A percentile compares a stretch with the other conserved stretches of the same genome.
Conservation (phyloP, 2,113 vertebrate species). For the Callaeas wilsoni region DNA sequence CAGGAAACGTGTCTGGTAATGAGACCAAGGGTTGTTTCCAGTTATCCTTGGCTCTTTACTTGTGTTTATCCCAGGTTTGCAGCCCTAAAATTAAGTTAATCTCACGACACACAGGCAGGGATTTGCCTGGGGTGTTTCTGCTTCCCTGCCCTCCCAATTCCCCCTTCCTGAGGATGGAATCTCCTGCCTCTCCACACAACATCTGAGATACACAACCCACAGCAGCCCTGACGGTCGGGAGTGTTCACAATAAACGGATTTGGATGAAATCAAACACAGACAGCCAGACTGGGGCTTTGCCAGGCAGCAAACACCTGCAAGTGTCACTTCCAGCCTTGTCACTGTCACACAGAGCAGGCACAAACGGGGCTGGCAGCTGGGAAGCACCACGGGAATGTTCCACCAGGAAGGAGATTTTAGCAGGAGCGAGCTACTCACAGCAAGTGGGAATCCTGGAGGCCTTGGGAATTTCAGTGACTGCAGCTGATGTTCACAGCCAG, state of each 20-base stretch:
- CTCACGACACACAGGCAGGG: rapidly evolving
- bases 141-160: background rate
- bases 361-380: background rate
- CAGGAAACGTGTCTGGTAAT: background rate
- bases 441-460: rapidly evolving
- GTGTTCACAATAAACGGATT: background rate
- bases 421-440: background rate
- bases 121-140: background rate
- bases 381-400: background rate
- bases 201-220: rapidly evolving
- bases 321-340: background rate
- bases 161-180: background rate
- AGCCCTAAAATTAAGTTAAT: background rate
- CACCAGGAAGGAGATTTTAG: rapidly evolving
- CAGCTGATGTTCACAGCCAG: background rate
- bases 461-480: background rate
- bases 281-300: background rate
- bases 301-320: background rate
- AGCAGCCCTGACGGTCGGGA: background rate
- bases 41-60: background rate
- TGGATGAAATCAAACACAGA: background rate
- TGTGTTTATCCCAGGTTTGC: background rate
- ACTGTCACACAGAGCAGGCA: background rate
- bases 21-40: background rate
- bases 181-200: background rate